Percentiles rank a stretch among this genome's conserved stretches.
phyloP scores from a whole-genome alignment of 2,113 vertebrate genomes.

The Oceanodroma tethys region DNA sequence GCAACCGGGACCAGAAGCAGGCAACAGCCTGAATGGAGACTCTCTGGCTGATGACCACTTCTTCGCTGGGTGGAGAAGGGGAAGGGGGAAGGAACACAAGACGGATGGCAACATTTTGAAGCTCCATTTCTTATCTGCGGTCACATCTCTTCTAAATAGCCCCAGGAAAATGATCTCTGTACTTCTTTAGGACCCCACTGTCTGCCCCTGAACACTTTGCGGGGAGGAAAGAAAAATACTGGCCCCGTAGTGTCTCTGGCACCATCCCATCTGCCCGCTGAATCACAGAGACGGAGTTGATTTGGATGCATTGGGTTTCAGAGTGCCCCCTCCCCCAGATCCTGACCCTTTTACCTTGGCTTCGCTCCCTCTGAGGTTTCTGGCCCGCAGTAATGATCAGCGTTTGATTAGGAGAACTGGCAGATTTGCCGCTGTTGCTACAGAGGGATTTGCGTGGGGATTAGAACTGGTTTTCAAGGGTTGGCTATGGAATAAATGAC shows the following conservation, averaged over 20 bases:
- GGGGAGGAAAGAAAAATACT: background rate
- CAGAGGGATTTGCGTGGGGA: background rate
- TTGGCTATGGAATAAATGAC: background rate
- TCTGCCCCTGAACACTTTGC: background rate
- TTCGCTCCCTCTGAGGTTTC: background rate
- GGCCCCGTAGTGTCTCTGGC: background rate
- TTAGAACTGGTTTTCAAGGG: background rate
- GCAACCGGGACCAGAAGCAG: background rate
- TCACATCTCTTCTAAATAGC: background rate
- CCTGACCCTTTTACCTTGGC: slow-evolving; percentile 6
- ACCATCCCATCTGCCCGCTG: background rate
- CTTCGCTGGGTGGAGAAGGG: background rate
- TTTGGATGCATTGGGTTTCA: background rate
- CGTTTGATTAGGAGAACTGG: background rate
- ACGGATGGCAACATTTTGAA: background rate
- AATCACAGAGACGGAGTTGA: background rate
- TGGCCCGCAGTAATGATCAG: background rate
- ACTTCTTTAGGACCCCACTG: background rate
- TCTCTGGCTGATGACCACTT: background rate
- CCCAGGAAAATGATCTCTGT: background rate
- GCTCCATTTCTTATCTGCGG: background rate
- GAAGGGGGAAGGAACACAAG: background rate
- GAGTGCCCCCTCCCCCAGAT: background rate
- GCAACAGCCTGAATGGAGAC: fast-evolving
- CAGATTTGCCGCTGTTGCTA: background rate